These are phyloP conservation scores for Enteromius thamalakanensis DNA, from an alignment of 2,797 vertebrate species.

Conservation along the genomic window DNA sequence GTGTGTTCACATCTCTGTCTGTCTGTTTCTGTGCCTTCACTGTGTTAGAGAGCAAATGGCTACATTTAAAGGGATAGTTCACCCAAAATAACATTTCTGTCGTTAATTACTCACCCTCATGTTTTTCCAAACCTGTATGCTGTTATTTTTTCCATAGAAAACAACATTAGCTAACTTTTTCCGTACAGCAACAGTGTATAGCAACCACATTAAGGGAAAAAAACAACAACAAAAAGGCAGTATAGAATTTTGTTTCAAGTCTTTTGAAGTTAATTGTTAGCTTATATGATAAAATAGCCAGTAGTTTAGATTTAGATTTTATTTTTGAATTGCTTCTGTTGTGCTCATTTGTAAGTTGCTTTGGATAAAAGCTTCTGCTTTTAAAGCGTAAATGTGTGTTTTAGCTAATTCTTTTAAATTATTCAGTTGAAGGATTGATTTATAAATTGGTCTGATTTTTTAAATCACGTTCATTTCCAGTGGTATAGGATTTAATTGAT, in stretches of 20 bases:
- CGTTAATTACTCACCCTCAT: conserved; percentile 18
- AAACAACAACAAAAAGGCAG: not conserved
- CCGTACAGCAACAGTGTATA: not conserved
- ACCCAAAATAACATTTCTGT: conserved; percentile 5
- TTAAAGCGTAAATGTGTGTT: not conserved
- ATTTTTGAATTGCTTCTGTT: not conserved
- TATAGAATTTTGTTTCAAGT: not conserved
- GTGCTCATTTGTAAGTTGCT: not conserved
- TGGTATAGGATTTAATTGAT: not conserved
- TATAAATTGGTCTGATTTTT: not conserved
- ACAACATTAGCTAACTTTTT: not conserved
- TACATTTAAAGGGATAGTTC: conserved; percentile 35
- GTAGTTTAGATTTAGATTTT: too few relatives aligned
- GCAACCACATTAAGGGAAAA: not conserved
- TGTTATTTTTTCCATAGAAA: not conserved
- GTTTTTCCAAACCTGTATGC: conserved; percentile 26
- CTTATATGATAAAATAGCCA: not conserved
- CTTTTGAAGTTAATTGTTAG: not conserved
- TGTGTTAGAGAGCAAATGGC: conserved; percentile 42
- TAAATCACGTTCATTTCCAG: not conserved
- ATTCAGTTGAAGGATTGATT: not conserved
- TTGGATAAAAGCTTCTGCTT: not conserved
- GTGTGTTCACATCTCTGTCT: conserved; percentile 56
- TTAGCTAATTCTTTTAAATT: not conserved
- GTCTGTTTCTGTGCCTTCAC: conserved; percentile 54